Evolutionary conservation across 2,113 vertebrate species (phyloP).

Genomic region (Aspidoscelis tigris): DNA sequence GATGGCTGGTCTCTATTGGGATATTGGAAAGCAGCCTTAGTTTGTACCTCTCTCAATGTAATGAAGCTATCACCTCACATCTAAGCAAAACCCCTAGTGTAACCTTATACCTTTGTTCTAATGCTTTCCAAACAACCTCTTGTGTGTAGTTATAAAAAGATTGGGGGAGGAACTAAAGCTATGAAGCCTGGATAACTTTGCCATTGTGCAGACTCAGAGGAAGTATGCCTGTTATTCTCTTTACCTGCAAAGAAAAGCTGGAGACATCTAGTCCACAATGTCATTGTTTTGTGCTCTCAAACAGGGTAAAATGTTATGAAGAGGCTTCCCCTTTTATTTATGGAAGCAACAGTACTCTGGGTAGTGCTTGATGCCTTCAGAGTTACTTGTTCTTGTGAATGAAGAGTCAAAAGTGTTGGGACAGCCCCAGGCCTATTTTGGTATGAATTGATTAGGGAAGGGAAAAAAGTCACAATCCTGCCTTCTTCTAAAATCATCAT

Average conservation of each 20-base stretch:
- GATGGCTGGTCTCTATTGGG: too few species aligned
- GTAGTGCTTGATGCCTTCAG: not conserved
- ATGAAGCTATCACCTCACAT: constrained; percentile 60
- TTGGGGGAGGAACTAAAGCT: not conserved
- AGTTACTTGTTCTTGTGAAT: rapidly evolving
- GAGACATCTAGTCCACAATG: not conserved
- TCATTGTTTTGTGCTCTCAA: not conserved
- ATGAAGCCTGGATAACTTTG: constrained; percentile 30
- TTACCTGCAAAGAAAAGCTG: not conserved
- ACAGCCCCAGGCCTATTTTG: too few species aligned
- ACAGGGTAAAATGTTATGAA: not conserved
- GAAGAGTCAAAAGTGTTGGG: constrained; percentile 9
- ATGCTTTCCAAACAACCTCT: constrained; percentile 40
- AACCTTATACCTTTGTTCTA: constrained; percentile 59
- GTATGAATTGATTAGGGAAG: too few species aligned
- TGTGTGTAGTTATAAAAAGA: constrained; percentile 40
- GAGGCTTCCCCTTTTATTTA: not conserved
- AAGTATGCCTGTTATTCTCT: not conserved
- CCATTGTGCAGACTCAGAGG: constrained; percentile 8
- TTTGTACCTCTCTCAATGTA: constrained; percentile 53
- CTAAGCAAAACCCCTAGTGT: constrained; percentile 49
- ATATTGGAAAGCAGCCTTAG: constrained; percentile 4
- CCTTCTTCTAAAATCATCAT: too few species aligned
- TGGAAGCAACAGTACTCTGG: not conserved
- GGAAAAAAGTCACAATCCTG: too few species aligned